Evolutionary conservation across 1,140 invertebrate species (phyloP).

Genomic region (Dreissena polymorpha): DNA sequence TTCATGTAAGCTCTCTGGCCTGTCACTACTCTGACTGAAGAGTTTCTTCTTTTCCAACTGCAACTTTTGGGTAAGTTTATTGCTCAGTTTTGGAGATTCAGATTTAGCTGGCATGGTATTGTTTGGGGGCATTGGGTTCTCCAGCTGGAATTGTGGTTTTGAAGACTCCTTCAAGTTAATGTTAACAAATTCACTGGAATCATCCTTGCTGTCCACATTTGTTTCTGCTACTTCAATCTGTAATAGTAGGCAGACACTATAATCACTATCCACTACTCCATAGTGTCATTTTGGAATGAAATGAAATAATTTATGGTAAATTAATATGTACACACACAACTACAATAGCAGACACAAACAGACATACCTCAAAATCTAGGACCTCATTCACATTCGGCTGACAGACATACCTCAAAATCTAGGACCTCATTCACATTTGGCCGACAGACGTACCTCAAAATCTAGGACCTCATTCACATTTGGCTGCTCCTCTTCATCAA

Average conservation of each 20-base stretch:
- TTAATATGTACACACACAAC: too few species aligned
- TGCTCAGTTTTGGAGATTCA: constrained; percentile 25
- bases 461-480: neutral
- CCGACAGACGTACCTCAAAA: neutral
- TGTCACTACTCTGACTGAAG: neutral
- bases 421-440: too few species aligned
- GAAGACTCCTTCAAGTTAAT: constrained; percentile 17
- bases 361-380: too few species aligned
- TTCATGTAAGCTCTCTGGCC: neutral
- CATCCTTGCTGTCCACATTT: constrained; percentile 20
- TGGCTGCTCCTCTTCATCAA: neutral
- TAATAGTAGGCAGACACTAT: too few species aligned
- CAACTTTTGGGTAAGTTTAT: constrained; percentile 27
- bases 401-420: too few species aligned
- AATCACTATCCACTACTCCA: too few species aligned
- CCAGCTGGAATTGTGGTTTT: too few species aligned
- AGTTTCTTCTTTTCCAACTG: constrained; percentile 31
- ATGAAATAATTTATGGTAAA: too few species aligned
- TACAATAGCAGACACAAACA: too few species aligned
- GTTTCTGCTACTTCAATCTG: constrained; percentile 21
- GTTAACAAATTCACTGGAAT: constrained; percentile 35
- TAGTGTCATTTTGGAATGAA: too few species aligned
- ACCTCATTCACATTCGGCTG: too few species aligned
- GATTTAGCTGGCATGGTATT: constrained; percentile 14
- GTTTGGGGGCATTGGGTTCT: neutral